Evolutionary conservation across 2,113 vertebrate genomes (phyloP), one percentile per base, ranked within the genome.

Genomic region (Sylvia atricapilla): DNA sequence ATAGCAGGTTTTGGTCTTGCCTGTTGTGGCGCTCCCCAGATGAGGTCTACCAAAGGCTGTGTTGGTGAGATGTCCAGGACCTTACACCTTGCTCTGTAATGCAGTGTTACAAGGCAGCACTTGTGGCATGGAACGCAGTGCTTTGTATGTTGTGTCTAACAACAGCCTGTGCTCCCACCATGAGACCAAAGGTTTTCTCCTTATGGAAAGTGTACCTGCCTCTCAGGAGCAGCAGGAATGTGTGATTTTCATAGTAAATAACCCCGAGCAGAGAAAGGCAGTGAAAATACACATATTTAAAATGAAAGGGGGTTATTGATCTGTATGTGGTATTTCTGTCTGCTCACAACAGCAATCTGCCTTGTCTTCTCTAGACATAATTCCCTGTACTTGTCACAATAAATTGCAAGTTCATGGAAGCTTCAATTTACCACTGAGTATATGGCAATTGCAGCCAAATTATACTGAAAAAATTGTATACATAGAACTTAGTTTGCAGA

Each of bases 61-160:
- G 31, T 11, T 64, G 31, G 21, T 64, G 53, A 35, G 53, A 41
- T 14, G 16, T 28, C 62, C 77, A 31, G 63, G 58, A 27, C 35
- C 21, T 53, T 20, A 18, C 3, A 19, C 11, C 30, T 30, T 63
- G 50, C 35, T 87, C 52, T 49, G 39, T 31, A 47, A 18, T 1
- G 4, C 33, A 24, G 7, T 4, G 4, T 27, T 7, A 37, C 17
- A 58, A 39, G 55, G 63, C 1, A 0, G 37, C 0, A 0, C 81
- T 25, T 17, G 9, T 39, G 62, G 66, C 33, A 44, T 1, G 43
- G 46, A 52, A 69, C 49, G 67, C 72, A 83, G 50, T 0, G 0
- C 17, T 59, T 78, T 73, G 8, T 41, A 4, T 4, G 39, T 43
- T 0, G 0, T 44, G 25, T 28, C 30, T 28, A 35, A 60, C 18